phyloP scores from a whole-genome alignment of 2,888 invertebrate genomes.

The Callyntrura guangdongensis region DNA sequence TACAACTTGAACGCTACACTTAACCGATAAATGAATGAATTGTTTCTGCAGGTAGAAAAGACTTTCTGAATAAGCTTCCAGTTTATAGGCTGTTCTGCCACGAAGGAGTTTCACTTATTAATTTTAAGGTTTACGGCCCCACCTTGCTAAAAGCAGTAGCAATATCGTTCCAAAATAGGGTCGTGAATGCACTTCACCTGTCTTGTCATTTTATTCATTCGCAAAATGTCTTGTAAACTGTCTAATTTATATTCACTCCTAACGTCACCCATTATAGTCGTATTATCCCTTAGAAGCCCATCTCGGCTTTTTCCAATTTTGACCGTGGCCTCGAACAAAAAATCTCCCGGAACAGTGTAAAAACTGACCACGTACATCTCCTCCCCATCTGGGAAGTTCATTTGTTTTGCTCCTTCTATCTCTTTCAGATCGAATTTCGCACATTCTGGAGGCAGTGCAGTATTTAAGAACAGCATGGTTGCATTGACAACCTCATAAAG shows the following conservation, averaged over 20 bases:
- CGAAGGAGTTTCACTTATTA: too few species aligned
- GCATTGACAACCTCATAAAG: background rate
- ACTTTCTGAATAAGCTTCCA: too few species aligned
- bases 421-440: conserved; percentile 59
- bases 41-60: too few species aligned
- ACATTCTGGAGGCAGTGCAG: conserved; percentile 76
- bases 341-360: conserved; percentile 79
- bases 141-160: too few species aligned
- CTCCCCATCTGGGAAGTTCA: conserved; percentile 53
- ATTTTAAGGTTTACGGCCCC: too few species aligned
- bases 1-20: too few species aligned
- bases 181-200: conserved; percentile 65
- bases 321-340: conserved; percentile 82
- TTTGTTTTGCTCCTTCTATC: conserved; percentile 76
- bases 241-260: background rate
- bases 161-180: too few species aligned
- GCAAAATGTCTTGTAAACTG: conserved; percentile 74
- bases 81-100: too few species aligned
- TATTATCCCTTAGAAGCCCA: too few species aligned
- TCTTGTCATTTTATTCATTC: conserved; percentile 83
- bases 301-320: too few species aligned
- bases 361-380: conserved; percentile 80
- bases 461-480: conserved; percentile 75
- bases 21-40: too few species aligned
- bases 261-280: too few species aligned